Conservation (phyloP, 2,113 vertebrate genomes). For the Morone chrysops region DNA sequence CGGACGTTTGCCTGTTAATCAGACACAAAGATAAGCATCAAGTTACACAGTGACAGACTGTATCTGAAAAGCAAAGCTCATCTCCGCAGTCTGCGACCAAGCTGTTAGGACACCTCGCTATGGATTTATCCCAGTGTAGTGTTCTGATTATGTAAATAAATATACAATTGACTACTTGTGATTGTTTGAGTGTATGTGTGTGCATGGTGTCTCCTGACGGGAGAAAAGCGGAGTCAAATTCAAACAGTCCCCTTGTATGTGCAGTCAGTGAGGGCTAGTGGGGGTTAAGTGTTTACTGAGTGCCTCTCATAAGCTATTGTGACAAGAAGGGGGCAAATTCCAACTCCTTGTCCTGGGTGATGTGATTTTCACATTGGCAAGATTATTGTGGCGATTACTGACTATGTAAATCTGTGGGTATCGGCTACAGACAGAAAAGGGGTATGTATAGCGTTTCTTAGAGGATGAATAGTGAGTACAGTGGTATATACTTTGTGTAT, state of each 20-base stretch:
- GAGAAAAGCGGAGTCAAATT: conserved; percentile 28
- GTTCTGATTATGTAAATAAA: conserved; percentile 22
- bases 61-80: conserved; percentile 11
- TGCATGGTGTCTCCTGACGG: not conserved
- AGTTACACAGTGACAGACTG: conserved; percentile 1
- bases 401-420: conserved; percentile 6
- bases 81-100: not conserved
- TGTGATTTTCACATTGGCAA: conserved; percentile 55
- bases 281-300: conserved; percentile 75
- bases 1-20: conserved; percentile 76
- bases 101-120: not conserved
- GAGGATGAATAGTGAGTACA: conserved; percentile 11
- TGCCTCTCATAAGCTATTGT: conserved; percentile 68
- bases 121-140: not conserved
- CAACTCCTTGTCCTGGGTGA: conserved; percentile 69
- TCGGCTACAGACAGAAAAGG: conserved; percentile 30
- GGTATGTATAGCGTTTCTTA: not conserved
- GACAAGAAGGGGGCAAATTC: conserved; percentile 73
- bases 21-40: conserved; percentile 58
- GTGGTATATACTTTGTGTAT: not conserved
- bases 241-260: conserved; percentile 40
- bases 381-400: conserved; percentile 53
- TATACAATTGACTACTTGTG: conserved; percentile 3
- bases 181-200: conserved; percentile 3
- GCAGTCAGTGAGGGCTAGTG: conserved; percentile 36